phyloP scores from a whole-genome alignment of 1,140 invertebrate genomes.

The Drosophila baimaii region DNA sequence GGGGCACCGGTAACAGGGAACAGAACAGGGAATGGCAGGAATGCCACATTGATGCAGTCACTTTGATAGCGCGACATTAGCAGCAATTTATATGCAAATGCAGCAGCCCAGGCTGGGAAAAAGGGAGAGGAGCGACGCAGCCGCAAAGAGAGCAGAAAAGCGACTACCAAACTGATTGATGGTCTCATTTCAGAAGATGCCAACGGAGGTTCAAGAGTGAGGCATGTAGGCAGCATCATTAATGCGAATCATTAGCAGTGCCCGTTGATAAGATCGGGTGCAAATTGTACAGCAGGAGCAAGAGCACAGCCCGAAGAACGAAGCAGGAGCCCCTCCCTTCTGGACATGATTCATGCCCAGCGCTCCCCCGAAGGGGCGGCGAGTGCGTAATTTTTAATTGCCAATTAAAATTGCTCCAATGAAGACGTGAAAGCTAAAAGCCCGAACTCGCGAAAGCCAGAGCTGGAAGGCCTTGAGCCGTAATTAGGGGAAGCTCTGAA shows the following conservation, averaged over 20 bases:
- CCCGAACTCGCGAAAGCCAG: background rate
- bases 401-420: slow-evolving; percentile 71
- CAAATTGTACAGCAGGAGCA: slow-evolving; percentile 64
- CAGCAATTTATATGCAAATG: slow-evolving; percentile 84
- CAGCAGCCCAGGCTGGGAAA: slow-evolving; percentile 27
- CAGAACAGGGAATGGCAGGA: slow-evolving; percentile 58
- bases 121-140: slow-evolving; percentile 14
- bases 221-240: slow-evolving; percentile 68
- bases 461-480: background rate
- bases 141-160: slow-evolving; percentile 2
- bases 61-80: slow-evolving; percentile 83
- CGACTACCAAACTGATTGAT: slow-evolving; percentile 67
- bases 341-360: slow-evolving; percentile 54
- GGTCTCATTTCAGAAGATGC: slow-evolving; percentile 74
- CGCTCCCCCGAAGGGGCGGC: slow-evolving; percentile 50
- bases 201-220: slow-evolving; percentile 11
- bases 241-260: slow-evolving; percentile 80
- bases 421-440: slow-evolving; percentile 61
- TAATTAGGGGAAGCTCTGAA: slow-evolving; percentile 8
- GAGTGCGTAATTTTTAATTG: slow-evolving; percentile 78
- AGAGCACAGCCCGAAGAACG: slow-evolving; percentile 25
- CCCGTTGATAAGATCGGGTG: slow-evolving; percentile 78
- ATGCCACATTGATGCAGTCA: slow-evolving; percentile 77
- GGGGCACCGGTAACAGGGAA: slow-evolving; percentile 5
- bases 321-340: slow-evolving; percentile 1